Conservation (phyloP, 2,888 invertebrate species). For the Luperina testacea region DNA sequence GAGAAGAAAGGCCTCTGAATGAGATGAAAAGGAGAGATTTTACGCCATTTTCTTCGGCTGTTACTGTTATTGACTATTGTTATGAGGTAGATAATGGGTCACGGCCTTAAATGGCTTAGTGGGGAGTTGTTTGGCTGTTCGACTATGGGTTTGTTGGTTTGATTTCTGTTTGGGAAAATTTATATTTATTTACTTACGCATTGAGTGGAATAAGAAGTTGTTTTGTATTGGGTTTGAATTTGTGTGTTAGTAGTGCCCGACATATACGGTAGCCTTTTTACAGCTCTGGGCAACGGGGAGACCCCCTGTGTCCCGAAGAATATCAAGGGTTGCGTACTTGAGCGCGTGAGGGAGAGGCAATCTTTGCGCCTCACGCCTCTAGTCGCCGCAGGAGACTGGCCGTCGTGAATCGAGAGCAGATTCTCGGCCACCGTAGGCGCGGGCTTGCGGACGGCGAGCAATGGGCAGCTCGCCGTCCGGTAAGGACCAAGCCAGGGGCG, state of each 20-base stretch:
- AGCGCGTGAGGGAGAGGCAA: no score
- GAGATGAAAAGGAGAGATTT: constrained; percentile 56
- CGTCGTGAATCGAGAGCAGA: no score
- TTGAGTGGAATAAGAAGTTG: neutral
- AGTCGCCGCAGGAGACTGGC: no score
- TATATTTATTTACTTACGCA: neutral
- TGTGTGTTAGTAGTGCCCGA: neutral
- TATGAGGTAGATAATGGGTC: constrained; percentile 32
- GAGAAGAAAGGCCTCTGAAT: constrained; percentile 33
- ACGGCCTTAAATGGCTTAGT: constrained; percentile 17
- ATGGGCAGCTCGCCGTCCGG: no score
- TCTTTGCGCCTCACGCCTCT: no score
- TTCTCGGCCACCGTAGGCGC: no score
- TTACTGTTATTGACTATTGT: constrained; percentile 42
- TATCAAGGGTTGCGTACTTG: no score
- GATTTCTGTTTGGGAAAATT: neutral
- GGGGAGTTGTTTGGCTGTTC: constrained; percentile 14
- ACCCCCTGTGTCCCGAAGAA: no score
- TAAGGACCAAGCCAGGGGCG: no score
- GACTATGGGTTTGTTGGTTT: neutral
- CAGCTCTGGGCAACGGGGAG: neutral
- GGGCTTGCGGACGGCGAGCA: no score
- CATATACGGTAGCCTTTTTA: neutral
- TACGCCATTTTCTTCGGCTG: constrained; percentile 25
- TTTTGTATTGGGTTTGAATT: neutral